Evolutionary conservation across 37 sponge, comb jelly and placozoan species (phyloP).

Genomic region (Petrosia ficiformis): DNA sequence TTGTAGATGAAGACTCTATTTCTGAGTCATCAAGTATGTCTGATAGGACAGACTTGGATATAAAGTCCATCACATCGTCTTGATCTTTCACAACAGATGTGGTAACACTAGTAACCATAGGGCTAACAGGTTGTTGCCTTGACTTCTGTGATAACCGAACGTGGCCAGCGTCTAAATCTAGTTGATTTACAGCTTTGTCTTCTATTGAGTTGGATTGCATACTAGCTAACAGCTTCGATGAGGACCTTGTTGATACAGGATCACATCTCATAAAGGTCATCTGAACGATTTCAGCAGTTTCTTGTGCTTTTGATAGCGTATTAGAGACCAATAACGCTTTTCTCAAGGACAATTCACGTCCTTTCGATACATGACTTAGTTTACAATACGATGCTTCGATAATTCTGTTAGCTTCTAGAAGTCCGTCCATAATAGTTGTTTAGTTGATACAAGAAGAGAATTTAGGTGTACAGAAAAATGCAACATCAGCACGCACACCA

Average conservation of each 20-base stretch:
- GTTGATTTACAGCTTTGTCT: not conserved
- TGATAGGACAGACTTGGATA: conserved; percentile 49
- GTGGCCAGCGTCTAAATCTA: conserved; percentile 7
- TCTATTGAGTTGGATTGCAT: conserved; percentile 28
- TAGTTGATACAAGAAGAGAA: not conserved
- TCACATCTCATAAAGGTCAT: conserved; percentile 14
- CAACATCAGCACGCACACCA: too few relatives aligned
- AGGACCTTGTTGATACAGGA: conserved; percentile 3
- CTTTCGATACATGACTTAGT: conserved; percentile 30
- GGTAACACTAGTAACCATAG: not conserved
- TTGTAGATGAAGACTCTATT: not conserved
- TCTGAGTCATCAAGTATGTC: conserved; percentile 46
- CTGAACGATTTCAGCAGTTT: conserved; percentile 30
- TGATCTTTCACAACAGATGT: not conserved
- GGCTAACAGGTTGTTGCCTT: not conserved
- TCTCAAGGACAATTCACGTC: conserved; percentile 53
- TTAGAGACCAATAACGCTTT: conserved; percentile 57
- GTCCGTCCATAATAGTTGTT: conserved; percentile 46
- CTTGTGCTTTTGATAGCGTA: conserved; percentile 59
- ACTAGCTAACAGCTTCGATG: conserved; percentile 68
- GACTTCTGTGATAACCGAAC: not conserved
- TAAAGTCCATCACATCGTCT: conserved; percentile 59
- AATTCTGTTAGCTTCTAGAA: conserved; percentile 72
- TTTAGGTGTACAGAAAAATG: too few relatives aligned
- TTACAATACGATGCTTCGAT: conserved; percentile 67